These are phyloP conservation scores for Himalopsyche japonica DNA, from an alignment of 2,888 invertebrate species.

Conservation along the genomic window DNA sequence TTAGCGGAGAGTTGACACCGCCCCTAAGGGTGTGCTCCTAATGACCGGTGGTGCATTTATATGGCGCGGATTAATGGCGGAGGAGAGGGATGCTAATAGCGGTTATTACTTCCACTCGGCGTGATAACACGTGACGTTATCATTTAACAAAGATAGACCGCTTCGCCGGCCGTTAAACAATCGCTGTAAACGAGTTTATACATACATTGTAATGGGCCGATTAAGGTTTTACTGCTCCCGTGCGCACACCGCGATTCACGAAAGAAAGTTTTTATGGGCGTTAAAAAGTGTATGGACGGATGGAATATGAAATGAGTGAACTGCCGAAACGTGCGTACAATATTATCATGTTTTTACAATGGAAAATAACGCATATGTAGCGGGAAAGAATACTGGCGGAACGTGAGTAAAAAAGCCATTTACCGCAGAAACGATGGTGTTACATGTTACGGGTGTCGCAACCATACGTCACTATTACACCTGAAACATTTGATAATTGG, in stretches of 20 bases:
- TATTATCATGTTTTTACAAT: background rate
- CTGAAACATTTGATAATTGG: too few relatives aligned
- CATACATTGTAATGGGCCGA: background rate
- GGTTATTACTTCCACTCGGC: constrained; percentile 30
- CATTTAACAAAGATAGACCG: constrained; percentile 28
- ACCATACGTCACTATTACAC: too few relatives aligned
- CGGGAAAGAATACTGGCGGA: background rate
- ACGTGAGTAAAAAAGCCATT: background rate
- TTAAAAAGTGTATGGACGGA: background rate
- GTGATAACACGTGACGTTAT: constrained; percentile 21
- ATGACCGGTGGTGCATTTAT: constrained; percentile 19
- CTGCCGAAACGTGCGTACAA: background rate
- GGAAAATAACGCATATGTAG: background rate
- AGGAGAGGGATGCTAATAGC: constrained; percentile 11
- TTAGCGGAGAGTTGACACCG: background rate
- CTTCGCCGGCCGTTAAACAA: constrained; percentile 9
- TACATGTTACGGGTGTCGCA: background rate
- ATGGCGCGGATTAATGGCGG: constrained; percentile 9
- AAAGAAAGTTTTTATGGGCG: background rate
- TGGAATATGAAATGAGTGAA: background rate
- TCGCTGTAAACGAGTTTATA: background rate
- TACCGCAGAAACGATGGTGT: background rate
- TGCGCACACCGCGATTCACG: background rate
- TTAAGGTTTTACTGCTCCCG: background rate
- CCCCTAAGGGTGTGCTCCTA: background rate